These are phyloP conservation scores for Carpatolechia fugitivella DNA, from an alignment of 2,888 invertebrate species.

Conservation along the genomic window DNA sequence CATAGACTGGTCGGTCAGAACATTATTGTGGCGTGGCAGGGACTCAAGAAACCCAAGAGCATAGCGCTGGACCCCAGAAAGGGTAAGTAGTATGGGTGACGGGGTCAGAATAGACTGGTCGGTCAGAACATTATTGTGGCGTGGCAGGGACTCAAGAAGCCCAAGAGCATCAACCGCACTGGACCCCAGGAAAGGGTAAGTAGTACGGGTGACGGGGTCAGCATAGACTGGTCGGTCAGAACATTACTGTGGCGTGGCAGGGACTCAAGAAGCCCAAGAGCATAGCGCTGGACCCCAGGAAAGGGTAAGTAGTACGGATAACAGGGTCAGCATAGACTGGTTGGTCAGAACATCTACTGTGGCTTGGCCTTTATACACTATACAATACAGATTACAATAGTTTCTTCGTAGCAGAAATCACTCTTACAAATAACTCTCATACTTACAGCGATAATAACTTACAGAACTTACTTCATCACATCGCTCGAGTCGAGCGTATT, in stretches of 20 bases:
- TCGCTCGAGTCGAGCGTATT: too few species aligned
- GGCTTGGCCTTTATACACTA: too few species aligned
- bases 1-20: slow-evolving; percentile 95
- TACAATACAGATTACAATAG: too few species aligned
- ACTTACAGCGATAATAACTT: too few species aligned
- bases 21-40: slow-evolving; percentile 90
- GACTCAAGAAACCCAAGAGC: slow-evolving; percentile 89
- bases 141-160: slow-evolving; percentile 90
- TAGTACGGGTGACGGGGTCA: slow-evolving; percentile 85
- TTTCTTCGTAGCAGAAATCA: too few species aligned
- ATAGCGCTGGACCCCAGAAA: slow-evolving; percentile 88
- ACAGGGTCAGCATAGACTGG: slow-evolving; percentile 95
- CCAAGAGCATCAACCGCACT: slow-evolving; percentile 89
- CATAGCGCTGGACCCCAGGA: slow-evolving; percentile 88
- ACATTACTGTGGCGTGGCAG: slow-evolving; percentile 89
- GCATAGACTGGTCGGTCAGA: slow-evolving; percentile 87
- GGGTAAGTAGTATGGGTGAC: slow-evolving; percentile 83
- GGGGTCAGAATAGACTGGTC: slow-evolving; percentile 96
- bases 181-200: slow-evolving; percentile 87
- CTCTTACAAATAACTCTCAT: too few species aligned
- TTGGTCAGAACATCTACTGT: slow-evolving; percentile 87
- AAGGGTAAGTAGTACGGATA: slow-evolving; percentile 77
- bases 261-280: slow-evolving; percentile 90
- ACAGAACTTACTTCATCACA: too few species aligned
- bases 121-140: slow-evolving; percentile 85